Percentiles rank a stretch among this genome's conserved stretches.
Evolutionary conservation across 2,113 vertebrate species (phyloP).

Genomic region (Coturnix japonica): DNA sequence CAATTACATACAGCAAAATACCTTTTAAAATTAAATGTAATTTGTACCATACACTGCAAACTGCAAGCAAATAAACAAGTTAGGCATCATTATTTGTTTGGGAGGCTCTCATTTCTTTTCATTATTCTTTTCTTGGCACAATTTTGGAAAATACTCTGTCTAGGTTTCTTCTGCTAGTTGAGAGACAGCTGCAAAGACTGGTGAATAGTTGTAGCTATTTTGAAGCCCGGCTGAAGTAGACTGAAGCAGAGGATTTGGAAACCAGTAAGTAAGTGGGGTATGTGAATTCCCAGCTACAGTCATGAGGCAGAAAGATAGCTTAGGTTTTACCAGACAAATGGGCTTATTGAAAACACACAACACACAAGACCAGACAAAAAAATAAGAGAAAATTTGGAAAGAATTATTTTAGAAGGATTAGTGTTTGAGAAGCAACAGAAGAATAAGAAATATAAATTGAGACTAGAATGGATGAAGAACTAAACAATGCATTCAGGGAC

Average conservation of each 20-base stretch:
- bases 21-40: neutral
- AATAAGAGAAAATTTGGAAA: neutral
- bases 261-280: neutral
- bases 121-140: neutral
- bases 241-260: neutral
- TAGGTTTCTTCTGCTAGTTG: neutral
- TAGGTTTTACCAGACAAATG: neutral
- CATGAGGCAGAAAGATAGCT: neutral
- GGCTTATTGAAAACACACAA: neutral
- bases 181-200: neutral
- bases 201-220: neutral
- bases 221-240: neutral
- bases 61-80: neutral
- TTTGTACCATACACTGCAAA: neutral
- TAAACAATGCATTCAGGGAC: neutral
- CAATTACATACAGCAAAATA: accelerated
- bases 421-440: neutral
- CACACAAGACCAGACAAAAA: neutral
- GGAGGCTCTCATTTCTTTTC: neutral
- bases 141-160: neutral
- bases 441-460: neutral
- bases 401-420: neutral
- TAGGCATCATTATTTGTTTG: neutral
- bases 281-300: neutral
- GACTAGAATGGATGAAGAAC: neutral